A percentile compares a stretch with the other conserved stretches of the same genome.
phyloP scores from a whole-genome alignment of 2,797 vertebrate genomes.

The Danio albolineatus region DNA sequence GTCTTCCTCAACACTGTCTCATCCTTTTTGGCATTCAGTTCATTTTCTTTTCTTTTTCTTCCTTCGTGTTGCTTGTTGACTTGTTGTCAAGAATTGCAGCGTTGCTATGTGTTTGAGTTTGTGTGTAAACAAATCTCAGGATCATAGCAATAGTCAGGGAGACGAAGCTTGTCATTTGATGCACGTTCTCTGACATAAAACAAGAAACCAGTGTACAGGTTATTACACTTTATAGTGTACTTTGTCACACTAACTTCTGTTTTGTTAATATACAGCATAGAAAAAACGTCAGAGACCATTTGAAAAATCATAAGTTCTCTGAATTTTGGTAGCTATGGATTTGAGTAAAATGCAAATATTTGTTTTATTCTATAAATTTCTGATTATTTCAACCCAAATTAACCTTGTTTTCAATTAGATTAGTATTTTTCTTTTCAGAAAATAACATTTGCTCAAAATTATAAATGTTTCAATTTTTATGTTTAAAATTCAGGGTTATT shows the following conservation, averaged over 20 bases:
- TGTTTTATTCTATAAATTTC: too few species aligned
- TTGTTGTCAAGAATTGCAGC: slow-evolving; percentile 8
- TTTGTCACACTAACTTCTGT: not conserved
- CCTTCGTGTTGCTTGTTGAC: slow-evolving; percentile 17
- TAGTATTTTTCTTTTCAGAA: too few species aligned
- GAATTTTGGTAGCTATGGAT: too few species aligned
- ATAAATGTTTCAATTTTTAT: too few species aligned
- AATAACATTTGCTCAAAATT: too few species aligned
- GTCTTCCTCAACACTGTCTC: slow-evolving; percentile 4
- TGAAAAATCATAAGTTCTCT: too few species aligned
- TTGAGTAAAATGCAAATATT: too few species aligned
- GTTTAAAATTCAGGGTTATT: too few species aligned
- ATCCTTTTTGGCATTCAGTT: slow-evolving; percentile 11
- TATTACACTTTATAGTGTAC: not conserved
- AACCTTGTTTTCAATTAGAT: too few species aligned
- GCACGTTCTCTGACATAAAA: slow-evolving; percentile 9
- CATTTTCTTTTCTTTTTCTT: slow-evolving; percentile 5
- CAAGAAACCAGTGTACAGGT: not conserved
- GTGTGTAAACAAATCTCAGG: slow-evolving; percentile 16
- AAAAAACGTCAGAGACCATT: too few species aligned
- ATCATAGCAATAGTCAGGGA: slow-evolving; percentile 11
- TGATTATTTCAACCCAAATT: too few species aligned
- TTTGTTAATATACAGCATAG: not conserved
- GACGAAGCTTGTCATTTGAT: slow-evolving; percentile 11
- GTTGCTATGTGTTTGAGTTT: slow-evolving; percentile 17